Conservation (phyloP, 2,797 vertebrate species). For the Enteromius unitaeniatus region DNA sequence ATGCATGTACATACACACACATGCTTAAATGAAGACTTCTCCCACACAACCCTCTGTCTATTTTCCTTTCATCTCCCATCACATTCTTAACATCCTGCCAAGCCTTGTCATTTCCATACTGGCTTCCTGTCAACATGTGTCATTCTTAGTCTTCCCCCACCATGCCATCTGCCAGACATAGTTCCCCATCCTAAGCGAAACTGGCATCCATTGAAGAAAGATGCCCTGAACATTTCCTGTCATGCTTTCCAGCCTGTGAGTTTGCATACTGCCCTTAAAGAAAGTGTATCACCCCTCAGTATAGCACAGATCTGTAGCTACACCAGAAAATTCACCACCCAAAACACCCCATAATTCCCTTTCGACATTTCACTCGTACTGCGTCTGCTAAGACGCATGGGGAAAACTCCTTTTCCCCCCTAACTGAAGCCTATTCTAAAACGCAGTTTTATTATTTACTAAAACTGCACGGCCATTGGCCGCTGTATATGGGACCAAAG, state of each 20-base stretch:
- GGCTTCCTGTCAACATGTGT: constrained; percentile 28
- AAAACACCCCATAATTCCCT: neutral
- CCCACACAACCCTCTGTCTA: constrained; percentile 17
- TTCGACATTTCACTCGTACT: too few relatives aligned
- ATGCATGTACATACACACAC: neutral
- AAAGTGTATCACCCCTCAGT: neutral
- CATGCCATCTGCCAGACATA: constrained; percentile 32
- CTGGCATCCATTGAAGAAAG: neutral
- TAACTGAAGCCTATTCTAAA: too few relatives aligned
- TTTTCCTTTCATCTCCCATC: constrained; percentile 23
- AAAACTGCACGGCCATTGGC: too few relatives aligned
- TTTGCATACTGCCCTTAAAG: neutral
- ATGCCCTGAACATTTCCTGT: constrained; percentile 5
- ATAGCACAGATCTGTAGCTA: neutral
- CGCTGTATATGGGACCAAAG: too few relatives aligned
- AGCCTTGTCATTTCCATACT: constrained; percentile 31
- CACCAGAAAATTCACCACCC: neutral
- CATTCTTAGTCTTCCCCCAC: constrained; percentile 35
- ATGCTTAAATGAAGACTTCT: constrained; percentile 3
- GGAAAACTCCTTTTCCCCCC: too few relatives aligned
- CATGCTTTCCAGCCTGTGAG: neutral
- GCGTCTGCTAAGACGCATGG: too few relatives aligned
- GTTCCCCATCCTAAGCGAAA: neutral
- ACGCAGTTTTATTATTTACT: too few relatives aligned
- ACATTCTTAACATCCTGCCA: constrained; percentile 31